Evolutionary conservation across 2,888 invertebrate species (phyloP).

Genomic region (Nomada fucata): DNA sequence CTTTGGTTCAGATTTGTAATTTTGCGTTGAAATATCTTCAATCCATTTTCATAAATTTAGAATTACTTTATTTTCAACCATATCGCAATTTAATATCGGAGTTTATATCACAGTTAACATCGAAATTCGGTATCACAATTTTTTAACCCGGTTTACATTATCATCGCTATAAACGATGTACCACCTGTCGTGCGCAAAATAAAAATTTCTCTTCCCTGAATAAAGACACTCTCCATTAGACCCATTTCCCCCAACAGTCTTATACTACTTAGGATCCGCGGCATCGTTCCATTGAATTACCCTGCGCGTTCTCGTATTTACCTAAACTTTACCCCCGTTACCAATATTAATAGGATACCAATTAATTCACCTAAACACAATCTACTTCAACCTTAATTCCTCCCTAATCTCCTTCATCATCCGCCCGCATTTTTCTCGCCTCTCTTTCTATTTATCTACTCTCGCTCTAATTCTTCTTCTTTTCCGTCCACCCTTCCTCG

Average conservation of each 20-base stretch:
- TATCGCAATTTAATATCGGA: too few species aligned
- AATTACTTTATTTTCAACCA: too few species aligned
- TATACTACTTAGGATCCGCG: neutral
- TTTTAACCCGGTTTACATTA: too few species aligned
- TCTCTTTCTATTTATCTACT: slow-evolving; percentile 41
- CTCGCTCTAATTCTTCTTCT: slow-evolving; percentile 51
- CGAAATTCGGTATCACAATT: too few species aligned
- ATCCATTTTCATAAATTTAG: too few species aligned
- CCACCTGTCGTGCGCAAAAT: too few species aligned
- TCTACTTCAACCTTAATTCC: neutral
- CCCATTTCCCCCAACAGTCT: neutral
- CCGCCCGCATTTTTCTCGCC: slow-evolving; percentile 4
- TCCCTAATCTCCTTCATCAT: neutral
- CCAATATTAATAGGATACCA: neutral
- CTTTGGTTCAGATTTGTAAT: too few species aligned
- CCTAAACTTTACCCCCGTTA: neutral
- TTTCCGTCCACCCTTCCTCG: slow-evolving; percentile 8
- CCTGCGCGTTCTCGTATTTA: neutral
- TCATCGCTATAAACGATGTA: too few species aligned
- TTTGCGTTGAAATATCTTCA: too few species aligned
- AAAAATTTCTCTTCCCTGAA: too few species aligned
- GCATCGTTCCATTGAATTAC: neutral
- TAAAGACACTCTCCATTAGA: too few species aligned
- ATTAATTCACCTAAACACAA: neutral
- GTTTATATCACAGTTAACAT: too few species aligned